Evolutionary conservation across 2,888 invertebrate genomes (phyloP).

Genomic region (Busseola fusca): DNA sequence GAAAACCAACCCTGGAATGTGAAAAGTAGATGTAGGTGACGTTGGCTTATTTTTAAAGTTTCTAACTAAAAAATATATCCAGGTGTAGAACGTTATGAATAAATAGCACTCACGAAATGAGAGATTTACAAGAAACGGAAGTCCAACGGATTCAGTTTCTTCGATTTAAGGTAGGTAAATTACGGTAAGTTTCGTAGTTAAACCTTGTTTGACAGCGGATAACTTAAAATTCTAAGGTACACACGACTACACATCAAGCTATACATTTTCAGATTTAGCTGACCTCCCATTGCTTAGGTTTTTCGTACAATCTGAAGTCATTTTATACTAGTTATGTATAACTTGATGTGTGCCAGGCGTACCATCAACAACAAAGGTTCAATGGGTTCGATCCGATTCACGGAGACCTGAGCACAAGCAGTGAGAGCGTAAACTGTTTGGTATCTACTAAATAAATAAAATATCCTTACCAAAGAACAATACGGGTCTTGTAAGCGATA

Average conservation of each 20-base stretch:
- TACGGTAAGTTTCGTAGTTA: not conserved
- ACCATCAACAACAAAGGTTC: not conserved
- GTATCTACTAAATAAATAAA: not conserved
- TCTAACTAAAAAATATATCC: not conserved
- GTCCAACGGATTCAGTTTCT: not conserved
- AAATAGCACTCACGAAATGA: not conserved
- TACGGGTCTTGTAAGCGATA: constrained; percentile 99
- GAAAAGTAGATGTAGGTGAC: not conserved
- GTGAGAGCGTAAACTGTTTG: not conserved
- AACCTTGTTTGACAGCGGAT: no score
- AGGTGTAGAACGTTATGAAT: no score
- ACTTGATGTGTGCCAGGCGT: no score
- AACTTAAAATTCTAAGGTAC: not conserved
- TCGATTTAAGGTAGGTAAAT: not conserved
- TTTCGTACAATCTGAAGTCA: no score
- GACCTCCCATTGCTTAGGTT: no score
- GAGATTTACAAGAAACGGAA: no score
- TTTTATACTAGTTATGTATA: no score
- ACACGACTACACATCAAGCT: no score
- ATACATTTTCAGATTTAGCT: no score
- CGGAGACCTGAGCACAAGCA: not conserved
- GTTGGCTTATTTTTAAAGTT: not conserved
- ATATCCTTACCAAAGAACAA: constrained; percentile 95
- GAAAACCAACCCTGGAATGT: constrained; percentile 98
- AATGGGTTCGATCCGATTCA: no score